Evolutionary conservation across 37 sponge, comb jelly and placozoan species (phyloP), one percentile per base, ranked within the genome.

Genomic region (Ianthella basta): DNA sequence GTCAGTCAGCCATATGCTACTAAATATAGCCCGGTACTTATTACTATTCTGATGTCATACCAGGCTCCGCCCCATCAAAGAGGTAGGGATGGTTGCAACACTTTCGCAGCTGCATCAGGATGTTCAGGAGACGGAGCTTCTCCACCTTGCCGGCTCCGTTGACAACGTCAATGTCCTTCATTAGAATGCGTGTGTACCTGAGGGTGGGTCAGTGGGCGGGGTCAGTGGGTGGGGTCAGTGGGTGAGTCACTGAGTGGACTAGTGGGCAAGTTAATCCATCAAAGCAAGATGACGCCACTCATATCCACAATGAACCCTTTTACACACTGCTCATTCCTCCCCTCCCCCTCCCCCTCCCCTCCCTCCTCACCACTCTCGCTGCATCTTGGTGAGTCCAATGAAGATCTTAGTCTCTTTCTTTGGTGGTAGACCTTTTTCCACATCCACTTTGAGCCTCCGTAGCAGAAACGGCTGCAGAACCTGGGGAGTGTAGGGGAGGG

Each of bases 51-150:
- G 50, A 44, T 44, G 50, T 44, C 50, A 44, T 67, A 93, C 97
- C 97, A 59, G 99, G 99, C 66, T 98, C 99, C 37, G 99, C 97
- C 50, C 99, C 99, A 78, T 98, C 99, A 85, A 98, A 98, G 34
- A 98, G 92, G 82, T 98, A 98, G 12, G 99, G 99, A 85, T 98
- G 99, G 81, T 98, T 98, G 74, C 91, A 88, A 53, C 99, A 98
- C 83, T 98, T 98, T n/a, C 99, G 80, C 61, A 98, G 89, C 80
- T 98, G 99, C 99, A 98, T 98, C 50, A 98, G 88, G 67, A 98
- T 96, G 82, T 98, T 98, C 64, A 98, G 92, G 4, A 98, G 92
- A 33, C 93, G 70, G 88, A 96, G 87, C 81, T 96, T 96, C 80
- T 86, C 90, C 72, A 82, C 54, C 59, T 89, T 91, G 0, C 99